A percentile compares a stretch with the other conserved stretches of the same genome.
These are phyloP conservation scores for Indri indri DNA, from an alignment of 2,113 vertebrate species.

Conservation along the genomic window DNA sequence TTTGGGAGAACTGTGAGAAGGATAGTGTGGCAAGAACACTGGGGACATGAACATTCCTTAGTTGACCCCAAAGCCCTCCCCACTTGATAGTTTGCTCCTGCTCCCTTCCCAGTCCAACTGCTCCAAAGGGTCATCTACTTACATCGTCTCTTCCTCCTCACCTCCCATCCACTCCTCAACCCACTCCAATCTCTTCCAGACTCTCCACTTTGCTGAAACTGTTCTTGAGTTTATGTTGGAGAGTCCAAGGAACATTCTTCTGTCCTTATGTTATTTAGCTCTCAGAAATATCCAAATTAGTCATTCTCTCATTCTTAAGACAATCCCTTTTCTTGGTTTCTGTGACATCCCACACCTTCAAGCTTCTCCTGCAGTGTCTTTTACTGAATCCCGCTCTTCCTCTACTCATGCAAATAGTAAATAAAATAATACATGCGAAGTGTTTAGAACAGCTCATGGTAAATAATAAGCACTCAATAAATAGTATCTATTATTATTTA, in stretches of 20 bases:
- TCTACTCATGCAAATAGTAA: neutral
- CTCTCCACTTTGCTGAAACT: neutral
- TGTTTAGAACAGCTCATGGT: neutral
- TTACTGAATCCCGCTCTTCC: neutral
- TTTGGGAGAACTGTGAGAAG: neutral
- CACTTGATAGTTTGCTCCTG: neutral
- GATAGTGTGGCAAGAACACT: neutral
- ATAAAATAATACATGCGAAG: neutral
- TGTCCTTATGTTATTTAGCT: neutral
- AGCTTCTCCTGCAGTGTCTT: neutral
- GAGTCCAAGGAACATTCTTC: neutral
- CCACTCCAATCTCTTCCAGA: neutral
- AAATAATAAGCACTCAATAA: conserved; percentile 17
- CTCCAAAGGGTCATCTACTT: neutral
- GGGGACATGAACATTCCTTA: neutral
- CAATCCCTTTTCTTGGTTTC: neutral
- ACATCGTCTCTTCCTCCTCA: neutral
- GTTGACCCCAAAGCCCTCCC: neutral
- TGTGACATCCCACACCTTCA: neutral
- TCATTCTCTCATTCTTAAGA: neutral
- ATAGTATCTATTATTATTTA: neutral
- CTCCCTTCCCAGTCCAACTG: neutral
- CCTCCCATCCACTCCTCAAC: neutral
- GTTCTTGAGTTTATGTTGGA: neutral
- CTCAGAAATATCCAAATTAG: neutral